Percentiles rank a stretch among this genome's conserved stretches.
phyloP scores from a whole-genome alignment of 2,113 vertebrate genomes.

The Hippocampus zosterae region DNA sequence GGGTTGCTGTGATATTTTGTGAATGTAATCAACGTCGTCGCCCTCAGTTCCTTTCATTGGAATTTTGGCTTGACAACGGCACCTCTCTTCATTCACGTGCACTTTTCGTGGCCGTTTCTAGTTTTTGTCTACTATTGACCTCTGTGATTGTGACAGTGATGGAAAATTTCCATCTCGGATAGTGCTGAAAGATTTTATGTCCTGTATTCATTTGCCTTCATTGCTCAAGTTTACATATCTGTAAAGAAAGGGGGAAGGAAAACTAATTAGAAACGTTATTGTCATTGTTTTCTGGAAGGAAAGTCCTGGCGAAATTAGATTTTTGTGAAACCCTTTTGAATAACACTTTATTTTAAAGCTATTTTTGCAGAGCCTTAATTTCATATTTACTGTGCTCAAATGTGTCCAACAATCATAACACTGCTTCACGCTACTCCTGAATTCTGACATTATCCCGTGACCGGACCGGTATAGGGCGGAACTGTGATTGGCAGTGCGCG shows the following conservation, averaged over 20 bases:
- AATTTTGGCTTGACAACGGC: background rate
- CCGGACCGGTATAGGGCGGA: constrained; percentile 74
- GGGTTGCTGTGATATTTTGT: background rate
- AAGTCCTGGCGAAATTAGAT: no score
- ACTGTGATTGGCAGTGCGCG: constrained; percentile 90
- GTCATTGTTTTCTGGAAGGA: no score
- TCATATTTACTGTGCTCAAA: no score
- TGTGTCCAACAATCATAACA: background rate
- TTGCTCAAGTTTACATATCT: no score
- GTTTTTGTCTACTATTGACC: background rate
- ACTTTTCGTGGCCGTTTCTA: background rate
- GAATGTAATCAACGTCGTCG: background rate
- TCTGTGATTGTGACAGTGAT: background rate
- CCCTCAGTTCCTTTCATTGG: background rate
- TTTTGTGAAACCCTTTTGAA: no score
- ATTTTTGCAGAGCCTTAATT: no score
- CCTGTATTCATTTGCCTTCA: background rate
- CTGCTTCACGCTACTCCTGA: background rate
- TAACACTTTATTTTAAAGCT: no score
- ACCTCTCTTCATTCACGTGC: background rate
- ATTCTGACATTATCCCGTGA: constrained; percentile 6
- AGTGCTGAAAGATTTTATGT: background rate
- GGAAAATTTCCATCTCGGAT: background rate
- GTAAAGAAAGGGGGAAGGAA: no score
- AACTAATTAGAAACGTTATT: no score